Evolutionary conservation across 2,113 vertebrate genomes (phyloP), one percentile per base, ranked within the genome.

Genomic region (Brachyhypopomus occidentalis): DNA sequence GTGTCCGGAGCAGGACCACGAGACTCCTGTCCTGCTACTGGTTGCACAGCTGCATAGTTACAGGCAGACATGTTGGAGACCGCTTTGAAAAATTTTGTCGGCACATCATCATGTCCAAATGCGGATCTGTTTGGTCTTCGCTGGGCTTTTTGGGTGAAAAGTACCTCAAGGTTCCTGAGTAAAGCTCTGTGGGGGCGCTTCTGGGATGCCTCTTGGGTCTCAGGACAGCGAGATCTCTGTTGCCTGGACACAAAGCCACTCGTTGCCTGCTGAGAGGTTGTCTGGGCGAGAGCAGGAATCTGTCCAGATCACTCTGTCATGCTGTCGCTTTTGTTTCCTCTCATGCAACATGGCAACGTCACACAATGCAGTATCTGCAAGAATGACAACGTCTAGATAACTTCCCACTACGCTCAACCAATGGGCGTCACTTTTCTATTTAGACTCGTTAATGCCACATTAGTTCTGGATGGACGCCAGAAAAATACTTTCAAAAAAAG

Each of bases 211-310:
- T 82, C 34, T 80, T 69, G 25, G 64, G 48, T 62, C 75, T 78
- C 75, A 7, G 71, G 78, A 86, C 83, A 87, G 82, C 77, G 67
- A 25, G 59, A 85, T 72, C 76, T 84, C 83, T 86, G 72, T 80
- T 59, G 67, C 6, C n/a, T 23, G 67, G 62, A 86, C 86, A 86
- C 86, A 86, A 87, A 87, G 84, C 58, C 72, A 22, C 2, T 27
- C n/a, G 77, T 55, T 17, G 41, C 87, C 83, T 75, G 83, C 86
- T 87, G 86, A 58, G 84, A 82, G 82, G 84, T 87, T 85, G 87
- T 88, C 86, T 69, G 79, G 78, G 87, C 83, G 86, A 77, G 78
- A 75, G 78, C 27, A 83, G 27, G 87, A 86, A 86, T 86, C 82
- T 81, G 78, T 83, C 79, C 72, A 36, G 75, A 83, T 87, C 83